Evolutionary conservation across 1,140 invertebrate species (phyloP).

Genomic region (Radopholus similis): DNA sequence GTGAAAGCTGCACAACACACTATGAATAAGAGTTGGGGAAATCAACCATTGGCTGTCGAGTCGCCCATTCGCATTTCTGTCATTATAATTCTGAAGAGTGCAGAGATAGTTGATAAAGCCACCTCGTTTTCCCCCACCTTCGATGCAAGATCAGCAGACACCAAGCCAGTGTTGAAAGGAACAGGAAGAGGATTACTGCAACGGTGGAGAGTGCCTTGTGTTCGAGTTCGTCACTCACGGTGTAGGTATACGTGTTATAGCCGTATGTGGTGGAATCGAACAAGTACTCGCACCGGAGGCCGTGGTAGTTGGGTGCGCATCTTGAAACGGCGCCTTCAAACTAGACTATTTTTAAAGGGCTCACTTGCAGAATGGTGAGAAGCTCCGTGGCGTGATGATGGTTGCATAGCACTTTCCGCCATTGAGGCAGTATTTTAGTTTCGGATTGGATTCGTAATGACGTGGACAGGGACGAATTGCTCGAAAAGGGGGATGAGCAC

Average conservation of each 20-base stretch:
- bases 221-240: background rate
- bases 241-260: too few relatives aligned
- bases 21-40: too few relatives aligned
- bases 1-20: too few relatives aligned
- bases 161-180: background rate
- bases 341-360: background rate
- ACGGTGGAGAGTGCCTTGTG: background rate
- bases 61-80: too few relatives aligned
- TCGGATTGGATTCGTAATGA: too few relatives aligned
- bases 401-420: background rate
- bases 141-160: background rate
- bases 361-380: conserved; percentile 1
- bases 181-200: background rate
- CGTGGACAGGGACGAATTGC: conserved; percentile 1
- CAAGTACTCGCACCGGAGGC: background rate
- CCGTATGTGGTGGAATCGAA: background rate
- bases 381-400: background rate
- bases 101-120: too few relatives aligned
- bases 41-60: too few relatives aligned
- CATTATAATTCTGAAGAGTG: too few relatives aligned
- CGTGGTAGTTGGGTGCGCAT: background rate
- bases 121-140: too few relatives aligned
- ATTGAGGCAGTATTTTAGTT: background rate
- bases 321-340: background rate
- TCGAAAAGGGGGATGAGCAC: too few relatives aligned